Evolutionary conservation across 2,797 vertebrate species (phyloP).

Genomic region (Periophthalmus magnuspinnatus): DNA sequence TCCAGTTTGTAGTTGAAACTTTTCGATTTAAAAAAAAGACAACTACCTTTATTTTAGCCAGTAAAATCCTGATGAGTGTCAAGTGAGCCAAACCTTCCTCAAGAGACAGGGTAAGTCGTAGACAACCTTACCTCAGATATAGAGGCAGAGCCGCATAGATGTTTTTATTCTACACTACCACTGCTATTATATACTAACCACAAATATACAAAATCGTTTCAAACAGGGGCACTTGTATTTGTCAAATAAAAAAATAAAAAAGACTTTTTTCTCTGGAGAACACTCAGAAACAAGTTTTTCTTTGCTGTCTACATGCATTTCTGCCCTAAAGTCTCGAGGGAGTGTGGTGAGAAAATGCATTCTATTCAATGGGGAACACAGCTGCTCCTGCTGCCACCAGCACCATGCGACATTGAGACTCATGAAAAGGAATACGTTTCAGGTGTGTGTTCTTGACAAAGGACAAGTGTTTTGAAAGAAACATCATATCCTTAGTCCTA

Average conservation of each 20-base stretch:
- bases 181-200: neutral
- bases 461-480: conserved; percentile 15
- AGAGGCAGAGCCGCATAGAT: no score
- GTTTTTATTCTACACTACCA: no score
- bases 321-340: neutral
- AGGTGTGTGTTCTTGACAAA: conserved; percentile 17
- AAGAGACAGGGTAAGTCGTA: no score
- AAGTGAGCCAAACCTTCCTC: no score
- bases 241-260: neutral
- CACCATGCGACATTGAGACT: conserved; percentile 14
- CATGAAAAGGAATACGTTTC: conserved; percentile 13
- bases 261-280: neutral
- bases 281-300: neutral
- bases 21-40: no score
- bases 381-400: conserved; percentile 6
- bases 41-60: no score
- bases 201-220: neutral
- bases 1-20: no score
- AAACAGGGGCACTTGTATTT: neutral
- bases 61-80: no score
- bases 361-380: neutral
- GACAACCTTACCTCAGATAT: no score
- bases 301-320: conserved; percentile 5
- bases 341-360: neutral
- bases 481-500: conserved; percentile 7